These are phyloP conservation scores for Drosophila mayaguana DNA, from an alignment of 2,888 invertebrate genomes.

Conservation along the genomic window DNA sequence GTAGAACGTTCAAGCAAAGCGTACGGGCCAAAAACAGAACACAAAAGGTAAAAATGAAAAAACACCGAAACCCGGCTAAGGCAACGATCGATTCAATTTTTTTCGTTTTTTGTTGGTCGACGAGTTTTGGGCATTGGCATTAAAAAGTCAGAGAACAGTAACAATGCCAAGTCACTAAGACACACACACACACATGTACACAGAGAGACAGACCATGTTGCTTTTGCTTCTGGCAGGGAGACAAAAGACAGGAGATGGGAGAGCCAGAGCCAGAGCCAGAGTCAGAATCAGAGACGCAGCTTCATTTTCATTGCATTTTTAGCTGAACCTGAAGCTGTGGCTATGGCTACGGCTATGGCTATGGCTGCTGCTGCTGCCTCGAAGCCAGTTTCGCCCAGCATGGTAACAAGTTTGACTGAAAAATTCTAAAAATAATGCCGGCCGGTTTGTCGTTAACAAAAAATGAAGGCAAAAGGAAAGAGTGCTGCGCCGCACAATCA, in stretches of 20 bases:
- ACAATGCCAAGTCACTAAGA: slow-evolving; percentile 68
- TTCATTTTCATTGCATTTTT: slow-evolving; percentile 75
- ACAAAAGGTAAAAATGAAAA: slow-evolving; percentile 54
- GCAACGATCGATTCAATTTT: slow-evolving; percentile 74
- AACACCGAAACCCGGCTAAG: slow-evolving; percentile 42
- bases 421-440: slow-evolving; percentile 83
- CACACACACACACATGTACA: slow-evolving; percentile 27
- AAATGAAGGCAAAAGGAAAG: slow-evolving; percentile 38
- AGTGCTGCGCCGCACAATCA: slow-evolving; percentile 57
- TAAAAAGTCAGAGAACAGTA: slow-evolving; percentile 75
- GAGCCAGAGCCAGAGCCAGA: slow-evolving; percentile 10
- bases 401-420: slow-evolving; percentile 83
- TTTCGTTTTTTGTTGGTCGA: slow-evolving; percentile 41
- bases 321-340: slow-evolving; percentile 36
- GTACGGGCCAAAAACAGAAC: slow-evolving; percentile 66
- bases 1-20: slow-evolving; percentile 61
- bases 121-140: slow-evolving; percentile 76
- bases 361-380: slow-evolving; percentile 36
- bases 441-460: slow-evolving; percentile 78
- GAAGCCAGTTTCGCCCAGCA: slow-evolving; percentile 78
- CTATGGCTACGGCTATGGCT: neutral
- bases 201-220: slow-evolving; percentile 40
- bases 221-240: slow-evolving; percentile 53
- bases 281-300: slow-evolving; percentile 47
- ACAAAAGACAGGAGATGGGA: slow-evolving; percentile 55